Percentiles rank a stretch among this genome's conserved stretches.
Evolutionary conservation across 2,113 vertebrate genomes (phyloP).

Genomic region (Cyrtonyx montezumae): DNA sequence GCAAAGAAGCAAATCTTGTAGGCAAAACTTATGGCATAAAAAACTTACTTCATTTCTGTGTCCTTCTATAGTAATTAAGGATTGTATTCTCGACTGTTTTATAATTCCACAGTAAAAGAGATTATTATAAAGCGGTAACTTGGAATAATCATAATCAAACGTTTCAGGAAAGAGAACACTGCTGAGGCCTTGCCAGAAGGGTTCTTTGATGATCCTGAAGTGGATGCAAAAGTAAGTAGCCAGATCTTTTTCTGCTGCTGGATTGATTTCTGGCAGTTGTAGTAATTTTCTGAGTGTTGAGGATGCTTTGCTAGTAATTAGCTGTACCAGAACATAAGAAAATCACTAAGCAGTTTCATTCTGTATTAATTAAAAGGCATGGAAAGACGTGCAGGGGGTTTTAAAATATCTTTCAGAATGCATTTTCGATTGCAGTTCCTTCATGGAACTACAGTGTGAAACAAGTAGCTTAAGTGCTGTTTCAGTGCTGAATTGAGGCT

Average conservation of each 20-base stretch:
- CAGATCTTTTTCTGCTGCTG: background rate
- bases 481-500: background rate
- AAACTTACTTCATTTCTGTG: background rate
- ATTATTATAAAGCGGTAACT: background rate
- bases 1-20: background rate
- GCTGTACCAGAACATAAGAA: background rate
- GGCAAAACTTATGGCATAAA: background rate
- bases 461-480: background rate
- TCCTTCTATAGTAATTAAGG: background rate
- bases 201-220: slow-evolving; percentile 97
- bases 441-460: background rate
- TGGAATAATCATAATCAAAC: background rate
- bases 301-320: background rate
- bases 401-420: background rate
- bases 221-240: slow-evolving; percentile 85
- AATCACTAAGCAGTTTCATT: background rate
- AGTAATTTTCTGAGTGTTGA: background rate
- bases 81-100: background rate
- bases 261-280: background rate
- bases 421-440: background rate
- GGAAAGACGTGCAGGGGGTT: background rate
- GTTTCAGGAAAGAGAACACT: slow-evolving; percentile 84
- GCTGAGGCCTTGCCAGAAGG: slow-evolving; percentile 94
- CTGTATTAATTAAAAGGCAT: background rate
- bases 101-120: background rate